phyloP scores from a whole-genome alignment of 2,113 vertebrate genomes.

The Acinonyx jubatus region DNA sequence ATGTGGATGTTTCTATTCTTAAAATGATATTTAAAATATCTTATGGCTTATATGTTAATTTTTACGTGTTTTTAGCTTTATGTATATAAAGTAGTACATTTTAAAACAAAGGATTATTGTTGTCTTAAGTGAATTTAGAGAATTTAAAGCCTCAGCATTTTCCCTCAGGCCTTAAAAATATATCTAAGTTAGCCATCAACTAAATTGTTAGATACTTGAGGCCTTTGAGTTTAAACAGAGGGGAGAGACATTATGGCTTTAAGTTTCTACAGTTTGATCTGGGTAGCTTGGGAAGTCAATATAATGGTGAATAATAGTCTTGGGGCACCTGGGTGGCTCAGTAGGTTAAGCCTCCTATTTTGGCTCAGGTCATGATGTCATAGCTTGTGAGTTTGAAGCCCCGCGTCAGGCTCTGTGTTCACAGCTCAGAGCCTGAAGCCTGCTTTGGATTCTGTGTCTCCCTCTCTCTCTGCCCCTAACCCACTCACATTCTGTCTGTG shows the following conservation, averaged over 20 bases:
- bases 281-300: background rate
- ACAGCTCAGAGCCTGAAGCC: no score
- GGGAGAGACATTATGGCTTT: background rate
- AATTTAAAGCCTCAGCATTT: conserved; percentile 7
- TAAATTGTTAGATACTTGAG: background rate
- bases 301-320: background rate
- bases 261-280: background rate
- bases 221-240: background rate
- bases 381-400: no score
- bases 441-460: no score
- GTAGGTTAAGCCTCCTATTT: no score
- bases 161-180: background rate
- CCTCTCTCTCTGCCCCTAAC: no score
- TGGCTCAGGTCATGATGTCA: no score
- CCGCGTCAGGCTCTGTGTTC: no score
- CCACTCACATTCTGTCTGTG: no score
- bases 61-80: background rate
- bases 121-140: background rate
- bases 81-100: background rate
- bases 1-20: background rate
- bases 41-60: background rate
- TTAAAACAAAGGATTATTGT: conserved; percentile 4
- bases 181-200: background rate
- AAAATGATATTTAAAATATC: background rate
- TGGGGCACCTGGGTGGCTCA: no score